Evolutionary conservation across 2,797 vertebrate genomes (phyloP), one percentile per base, ranked within the genome.

Genomic region (Thunnus albacares): DNA sequence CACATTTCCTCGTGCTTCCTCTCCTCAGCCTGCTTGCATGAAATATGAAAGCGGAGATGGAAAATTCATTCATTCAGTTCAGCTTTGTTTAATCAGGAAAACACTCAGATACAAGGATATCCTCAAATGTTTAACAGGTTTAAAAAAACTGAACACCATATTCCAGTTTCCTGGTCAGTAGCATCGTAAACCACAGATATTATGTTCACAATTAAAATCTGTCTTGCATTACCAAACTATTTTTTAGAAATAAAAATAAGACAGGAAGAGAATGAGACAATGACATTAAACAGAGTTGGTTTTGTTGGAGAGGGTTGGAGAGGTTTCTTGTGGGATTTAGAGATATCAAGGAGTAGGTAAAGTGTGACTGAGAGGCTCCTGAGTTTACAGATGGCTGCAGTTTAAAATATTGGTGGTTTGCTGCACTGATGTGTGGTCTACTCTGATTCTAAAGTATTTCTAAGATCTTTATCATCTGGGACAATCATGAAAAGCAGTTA

Each of bases 291-390:
- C 49, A 52, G 24, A 57, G 68, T 33, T 75, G 61, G 18, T 69
- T 84, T 80, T 80, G 52, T 65, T 49, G 45, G 17, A 49, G 35
- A 59, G 38, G 12, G 59, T 52, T 60, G 68, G 38, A 81, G 73
- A 77, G 62, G 26, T 73, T 63, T 17, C 1, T 1, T 18, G 45
- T 24, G 10, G 28, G 38, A 60, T 51, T 18, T 51, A 26, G 49
- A 74, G 5, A 5, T 55, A 12, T 35, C 14, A 28, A 72, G 62
- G 62, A 75, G 47, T 6, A 30, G 55, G 35, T 62, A 63, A 68
- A 15, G 79, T 53, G 80, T 72, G 69, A 55, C 84, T 10, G 47
- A 88, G 62, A 80, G 55, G 47, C 77, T 80, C 64, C 49, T 30
- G 64, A 73, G 59, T 28, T 75, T 38, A 60, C 35, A 64, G 22